Base-by-base conservation (phyloP, 2,797 vertebrate species). In the Sardinella longiceps region DNA sequence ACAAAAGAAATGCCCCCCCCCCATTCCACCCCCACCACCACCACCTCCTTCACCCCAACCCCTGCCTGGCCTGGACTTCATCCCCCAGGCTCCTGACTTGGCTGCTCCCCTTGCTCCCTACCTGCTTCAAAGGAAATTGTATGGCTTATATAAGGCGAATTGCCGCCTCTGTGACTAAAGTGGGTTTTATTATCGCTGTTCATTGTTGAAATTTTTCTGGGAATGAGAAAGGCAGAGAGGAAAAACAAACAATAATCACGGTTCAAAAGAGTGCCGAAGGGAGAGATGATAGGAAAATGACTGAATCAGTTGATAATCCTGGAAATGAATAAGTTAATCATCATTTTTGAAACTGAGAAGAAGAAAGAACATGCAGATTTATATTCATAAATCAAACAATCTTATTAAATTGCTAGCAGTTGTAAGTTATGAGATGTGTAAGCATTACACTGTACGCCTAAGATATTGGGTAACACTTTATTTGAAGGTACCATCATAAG, bases 61-160 rank as follows among this genome's bases (percentile, higher is more conserved):
- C 66, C 33, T 37, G 33, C 14, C 18, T 77, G 14, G 37, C 33
- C 20, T 77, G 70, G 15, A 15, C 70, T 23, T 43, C 33, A 43
- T 77, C 12, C 70, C 70, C 18, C 37, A 43, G 70, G 81, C 83
- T 88, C 87, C 88, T 81, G 83, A 85, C 86, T 85, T 88, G 90
- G 88, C 90, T 90, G 83, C 46, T 77, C 37, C 33, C 33, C 70
- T 77, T 10, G 66, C 84, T 89, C 87, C 88, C 82, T 66, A 48
- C 87, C 86, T 30, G 50, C 89, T 86, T 90, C 88, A 88, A 89
- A 90, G 66, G 66, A 51, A 77, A 84, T 12, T 84, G 83, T 80
- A 84, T 77, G 60, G 80, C 51, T 84, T 63, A 81, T 50, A 30
- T n/a, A 66, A 81, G 50, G 28, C 50, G 20, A 80, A 77, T 81